Evolutionary conservation across 2,797 vertebrate species (phyloP), one percentile per base, ranked within the genome.

Genomic region (Graptemys geographica): DNA sequence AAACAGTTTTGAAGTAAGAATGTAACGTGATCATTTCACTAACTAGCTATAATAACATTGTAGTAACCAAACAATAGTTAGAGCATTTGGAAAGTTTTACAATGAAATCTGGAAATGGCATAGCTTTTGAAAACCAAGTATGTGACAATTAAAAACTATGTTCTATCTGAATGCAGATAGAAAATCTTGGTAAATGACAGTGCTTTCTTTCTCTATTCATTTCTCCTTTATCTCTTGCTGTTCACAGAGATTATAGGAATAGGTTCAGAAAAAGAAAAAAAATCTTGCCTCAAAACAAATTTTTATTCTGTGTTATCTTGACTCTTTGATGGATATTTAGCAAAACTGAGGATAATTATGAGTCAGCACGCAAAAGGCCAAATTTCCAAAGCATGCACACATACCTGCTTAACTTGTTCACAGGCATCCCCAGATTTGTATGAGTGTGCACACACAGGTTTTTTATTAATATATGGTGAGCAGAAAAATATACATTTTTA

Each of bases 141-240:
- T 79, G 79, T 49, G 90, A 11, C 10, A 33, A 79, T 49, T 83
- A 33, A 91, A 90, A 87, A 12, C 52, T n/a, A 19, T 57, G 9
- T 13, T 13, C 56, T 37, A 6, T 51, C 41, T 88, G 87, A 86
- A 65, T 74, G 41, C 16, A 13, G 0, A n/a, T 31, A 3, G 83
- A 84, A 79, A 87, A 25, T 0, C 0, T 4, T 11, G 2, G 5
- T n/a, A 55, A 81, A 81, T 21, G 6, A 82, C 74, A 7, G 23
- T 6, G 5, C 2, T 37, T 79, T 52, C 5, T 78, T 83, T 8
- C 52, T 83, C 19, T 23, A 47, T 4, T 13, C 23, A 65, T 86
- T 44, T 4, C n/a, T 53, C 69, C 11, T 33, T 5, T 55, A 80
- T 2, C 8, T 47, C 4, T 81, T 88, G 86, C 31, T 84, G 5